A percentile compares a stretch with the other conserved stretches of the same genome.
Evolutionary conservation across 2,888 invertebrate species (phyloP).

Genomic region (Dicycla oo): DNA sequence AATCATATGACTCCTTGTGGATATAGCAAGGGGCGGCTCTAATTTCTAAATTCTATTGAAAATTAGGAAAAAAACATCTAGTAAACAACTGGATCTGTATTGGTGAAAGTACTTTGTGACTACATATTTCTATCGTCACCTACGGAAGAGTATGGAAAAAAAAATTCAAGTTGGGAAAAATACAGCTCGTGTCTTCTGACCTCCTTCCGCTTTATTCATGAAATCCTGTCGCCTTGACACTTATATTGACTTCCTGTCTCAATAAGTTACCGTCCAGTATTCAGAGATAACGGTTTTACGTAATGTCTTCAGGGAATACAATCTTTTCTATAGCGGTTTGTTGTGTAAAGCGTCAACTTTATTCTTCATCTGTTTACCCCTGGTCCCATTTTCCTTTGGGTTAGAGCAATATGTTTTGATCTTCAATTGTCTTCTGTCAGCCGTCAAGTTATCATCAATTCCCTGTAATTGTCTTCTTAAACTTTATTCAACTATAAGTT

Average conservation of each 20-base stretch:
- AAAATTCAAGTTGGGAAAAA: not conserved
- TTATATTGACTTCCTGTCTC: conserved; percentile 29
- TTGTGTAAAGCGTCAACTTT: conserved; percentile 10
- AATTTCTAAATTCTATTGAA: not conserved
- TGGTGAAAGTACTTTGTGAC: not conserved
- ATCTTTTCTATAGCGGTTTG: not conserved
- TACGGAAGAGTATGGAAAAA: not conserved
- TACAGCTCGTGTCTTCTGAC: not conserved
- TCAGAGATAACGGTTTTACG: conserved; percentile 11
- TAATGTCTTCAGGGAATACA: conserved; percentile 16
- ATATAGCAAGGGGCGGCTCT: not conserved
- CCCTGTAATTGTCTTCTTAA: not conserved
- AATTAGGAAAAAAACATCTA: not conserved
- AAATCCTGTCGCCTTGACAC: conserved; percentile 23
- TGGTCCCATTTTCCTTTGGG: not conserved
- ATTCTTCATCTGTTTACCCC: not conserved
- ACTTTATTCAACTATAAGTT: not conserved
- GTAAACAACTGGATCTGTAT: not conserved
- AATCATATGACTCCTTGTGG: not conserved
- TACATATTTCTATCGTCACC: not conserved
- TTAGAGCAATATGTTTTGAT: not conserved
- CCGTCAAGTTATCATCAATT: not conserved
- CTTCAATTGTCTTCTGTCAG: not conserved
- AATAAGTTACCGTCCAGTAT: conserved; percentile 21
- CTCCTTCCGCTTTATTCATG: conserved; percentile 21